A percentile compares a stretch with the other conserved stretches of the same genome.
These are phyloP conservation scores for Aphelenchoides fujianensis DNA, from an alignment of 1,140 invertebrate genomes.

Conservation along the genomic window DNA sequence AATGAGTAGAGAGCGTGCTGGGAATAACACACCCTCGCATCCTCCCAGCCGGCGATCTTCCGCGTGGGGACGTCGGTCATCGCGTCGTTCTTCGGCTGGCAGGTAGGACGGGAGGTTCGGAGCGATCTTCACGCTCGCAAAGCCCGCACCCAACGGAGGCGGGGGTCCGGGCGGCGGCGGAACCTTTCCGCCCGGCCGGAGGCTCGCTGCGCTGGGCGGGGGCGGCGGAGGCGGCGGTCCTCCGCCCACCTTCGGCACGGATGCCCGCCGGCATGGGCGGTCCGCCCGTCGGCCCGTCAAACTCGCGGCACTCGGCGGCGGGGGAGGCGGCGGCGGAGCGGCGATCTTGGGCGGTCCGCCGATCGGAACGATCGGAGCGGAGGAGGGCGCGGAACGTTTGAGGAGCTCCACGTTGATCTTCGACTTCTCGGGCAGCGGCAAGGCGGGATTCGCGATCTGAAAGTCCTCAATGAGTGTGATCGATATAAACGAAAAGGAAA, in stretches of 20 bases:
- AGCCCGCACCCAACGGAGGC: conserved; percentile 8
- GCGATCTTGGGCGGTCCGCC: neutral
- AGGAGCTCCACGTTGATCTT: neutral
- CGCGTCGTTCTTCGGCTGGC: conserved; percentile 20
- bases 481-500: neutral
- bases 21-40: conserved; percentile 12
- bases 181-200: conserved; percentile 8
- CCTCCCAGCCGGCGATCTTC: conserved; percentile 37
- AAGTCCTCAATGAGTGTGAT: neutral
- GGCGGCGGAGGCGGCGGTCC: conserved; percentile 25
- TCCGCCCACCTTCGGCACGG: neutral
- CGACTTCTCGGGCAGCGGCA: neutral
- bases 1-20: neutral
- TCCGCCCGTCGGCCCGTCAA: neutral
- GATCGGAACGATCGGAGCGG: neutral
- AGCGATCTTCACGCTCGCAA: conserved; percentile 6
- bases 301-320: neutral
- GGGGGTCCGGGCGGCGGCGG: conserved; percentile 24
- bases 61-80: conserved; percentile 41
- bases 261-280: neutral
- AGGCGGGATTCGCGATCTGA: neutral
- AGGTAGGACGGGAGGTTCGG: conserved; percentile 37
- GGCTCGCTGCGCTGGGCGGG: neutral
- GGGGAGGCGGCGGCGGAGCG: neutral
- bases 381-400: neutral